A percentile compares a stretch with the other conserved stretches of the same genome.
These are phyloP conservation scores for Pseudococcus longispinus DNA, from an alignment of 2,888 invertebrate species.

Conservation along the genomic window DNA sequence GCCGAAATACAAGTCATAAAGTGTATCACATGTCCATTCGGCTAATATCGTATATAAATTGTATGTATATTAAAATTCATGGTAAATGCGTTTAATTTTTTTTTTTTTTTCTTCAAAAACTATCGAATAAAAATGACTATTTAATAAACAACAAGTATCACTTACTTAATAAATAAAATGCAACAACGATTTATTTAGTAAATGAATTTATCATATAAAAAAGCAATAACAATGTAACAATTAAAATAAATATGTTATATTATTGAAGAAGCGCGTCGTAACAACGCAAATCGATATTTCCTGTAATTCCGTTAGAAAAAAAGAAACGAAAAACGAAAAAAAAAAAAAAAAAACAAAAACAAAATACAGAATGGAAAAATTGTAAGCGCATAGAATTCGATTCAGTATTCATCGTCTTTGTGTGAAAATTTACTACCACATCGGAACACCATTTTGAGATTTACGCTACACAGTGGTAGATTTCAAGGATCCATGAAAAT, in stretches of 20 bases:
- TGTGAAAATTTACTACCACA: background rate
- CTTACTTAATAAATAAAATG: slow-evolving; percentile 51
- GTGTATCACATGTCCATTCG: slow-evolving; percentile 16
- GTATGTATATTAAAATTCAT: slow-evolving; percentile 21
- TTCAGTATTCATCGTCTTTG: background rate
- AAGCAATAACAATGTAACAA: slow-evolving; percentile 43
- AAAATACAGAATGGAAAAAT: slow-evolving; percentile 18
- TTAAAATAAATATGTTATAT: slow-evolving; percentile 44
- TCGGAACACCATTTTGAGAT: background rate
- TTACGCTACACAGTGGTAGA: background rate
- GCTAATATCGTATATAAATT: slow-evolving; percentile 10
- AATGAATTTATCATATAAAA: slow-evolving; percentile 40
- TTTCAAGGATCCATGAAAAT: slow-evolving; percentile 75
- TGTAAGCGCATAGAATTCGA: slow-evolving; percentile 45
- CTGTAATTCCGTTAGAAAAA: slow-evolving; percentile 9
- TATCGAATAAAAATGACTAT: slow-evolving; percentile 46
- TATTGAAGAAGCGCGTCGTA: slow-evolving; percentile 34
- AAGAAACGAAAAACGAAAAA: background rate
- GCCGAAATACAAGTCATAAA: slow-evolving; percentile 14
- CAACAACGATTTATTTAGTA: slow-evolving; percentile 41
- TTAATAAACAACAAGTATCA: slow-evolving; percentile 50
- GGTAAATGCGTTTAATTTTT: slow-evolving; percentile 14
- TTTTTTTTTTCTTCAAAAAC: background rate
- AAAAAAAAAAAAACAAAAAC: slow-evolving; percentile 32
- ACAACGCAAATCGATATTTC: slow-evolving; percentile 38